A percentile compares a stretch with the other conserved stretches of the same genome.
These are phyloP conservation scores for Donacobius atricapilla DNA, from an alignment of 2,113 vertebrate genomes.

Conservation along the genomic window DNA sequence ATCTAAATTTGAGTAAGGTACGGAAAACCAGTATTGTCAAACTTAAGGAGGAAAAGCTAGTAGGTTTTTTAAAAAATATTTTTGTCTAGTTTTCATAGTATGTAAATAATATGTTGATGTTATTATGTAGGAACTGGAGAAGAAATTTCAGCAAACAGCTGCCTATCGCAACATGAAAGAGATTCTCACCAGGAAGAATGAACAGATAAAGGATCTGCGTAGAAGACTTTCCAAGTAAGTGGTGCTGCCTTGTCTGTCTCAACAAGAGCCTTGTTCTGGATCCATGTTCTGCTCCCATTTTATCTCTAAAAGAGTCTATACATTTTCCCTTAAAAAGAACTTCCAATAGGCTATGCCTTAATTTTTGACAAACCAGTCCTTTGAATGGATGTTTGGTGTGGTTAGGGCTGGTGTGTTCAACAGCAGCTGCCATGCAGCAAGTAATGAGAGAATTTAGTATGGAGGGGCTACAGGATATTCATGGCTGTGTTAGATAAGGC, in stretches of 20 bases:
- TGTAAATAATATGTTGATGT: background rate
- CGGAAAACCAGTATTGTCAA: background rate
- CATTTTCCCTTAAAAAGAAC: background rate
- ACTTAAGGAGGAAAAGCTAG: background rate
- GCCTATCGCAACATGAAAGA: conserved; percentile 98
- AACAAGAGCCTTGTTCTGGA: background rate
- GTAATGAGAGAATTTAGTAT: background rate
- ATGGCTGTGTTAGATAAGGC: background rate
- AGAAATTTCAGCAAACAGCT: conserved; percentile 95
- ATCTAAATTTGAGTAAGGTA: background rate
- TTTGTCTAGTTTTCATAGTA: background rate
- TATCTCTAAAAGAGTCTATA: background rate
- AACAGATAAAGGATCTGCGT: conserved; percentile 92
- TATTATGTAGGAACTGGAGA: conserved; percentile 85
- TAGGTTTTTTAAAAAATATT: background rate
- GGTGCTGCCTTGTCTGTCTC: background rate
- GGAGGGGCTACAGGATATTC: background rate
- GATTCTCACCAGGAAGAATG: conserved; percentile 94
- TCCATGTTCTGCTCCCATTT: background rate
- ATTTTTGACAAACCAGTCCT: background rate
- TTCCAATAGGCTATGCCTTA: background rate
- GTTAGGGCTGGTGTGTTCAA: background rate
- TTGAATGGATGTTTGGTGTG: background rate
- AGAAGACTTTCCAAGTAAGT: conserved; percentile 85
- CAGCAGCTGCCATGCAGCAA: background rate